Evolutionary conservation across 2,888 invertebrate species (phyloP).

Genomic region (Epirrhoe alternata): DNA sequence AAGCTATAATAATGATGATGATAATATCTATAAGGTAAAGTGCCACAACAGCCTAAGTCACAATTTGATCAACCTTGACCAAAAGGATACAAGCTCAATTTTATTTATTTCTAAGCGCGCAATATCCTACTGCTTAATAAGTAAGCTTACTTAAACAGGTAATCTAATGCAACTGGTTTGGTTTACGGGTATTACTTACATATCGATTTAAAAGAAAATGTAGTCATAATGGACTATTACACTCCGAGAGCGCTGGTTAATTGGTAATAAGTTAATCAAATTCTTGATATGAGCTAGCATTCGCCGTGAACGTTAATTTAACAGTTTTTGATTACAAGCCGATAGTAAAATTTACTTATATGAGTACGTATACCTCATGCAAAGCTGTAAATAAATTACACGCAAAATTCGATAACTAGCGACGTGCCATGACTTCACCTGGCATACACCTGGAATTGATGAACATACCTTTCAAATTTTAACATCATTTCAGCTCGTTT

Average conservation of each 20-base stretch:
- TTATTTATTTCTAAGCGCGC: not conserved
- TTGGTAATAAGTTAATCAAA: constrained; percentile 8
- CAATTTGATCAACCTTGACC: not conserved
- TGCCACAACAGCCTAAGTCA: not conserved
- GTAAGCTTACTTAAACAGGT: too few relatives aligned
- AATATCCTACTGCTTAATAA: not conserved
- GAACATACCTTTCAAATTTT: too few relatives aligned
- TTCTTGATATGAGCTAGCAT: not conserved
- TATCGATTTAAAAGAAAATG: constrained; percentile 12
- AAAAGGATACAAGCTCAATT: not conserved
- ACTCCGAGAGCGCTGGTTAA: constrained; percentile 4
- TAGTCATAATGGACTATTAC: constrained; percentile 2
- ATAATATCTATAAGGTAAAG: not conserved
- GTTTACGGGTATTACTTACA: constrained; percentile 6
- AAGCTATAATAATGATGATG: not conserved
- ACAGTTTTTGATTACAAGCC: not conserved
- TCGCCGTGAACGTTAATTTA: not conserved
- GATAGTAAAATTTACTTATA: not conserved
- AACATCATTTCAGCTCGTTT: too few relatives aligned
- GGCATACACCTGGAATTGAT: too few relatives aligned
- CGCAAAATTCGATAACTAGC: too few relatives aligned
- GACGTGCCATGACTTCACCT: too few relatives aligned
- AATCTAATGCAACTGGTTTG: not conserved
- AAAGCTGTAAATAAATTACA: not conserved
- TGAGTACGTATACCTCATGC: not conserved